Percentiles rank a stretch among this genome's conserved stretches.
phyloP scores from a whole-genome alignment of 2,113 vertebrate genomes.

The Orthonyx spaldingii region DNA sequence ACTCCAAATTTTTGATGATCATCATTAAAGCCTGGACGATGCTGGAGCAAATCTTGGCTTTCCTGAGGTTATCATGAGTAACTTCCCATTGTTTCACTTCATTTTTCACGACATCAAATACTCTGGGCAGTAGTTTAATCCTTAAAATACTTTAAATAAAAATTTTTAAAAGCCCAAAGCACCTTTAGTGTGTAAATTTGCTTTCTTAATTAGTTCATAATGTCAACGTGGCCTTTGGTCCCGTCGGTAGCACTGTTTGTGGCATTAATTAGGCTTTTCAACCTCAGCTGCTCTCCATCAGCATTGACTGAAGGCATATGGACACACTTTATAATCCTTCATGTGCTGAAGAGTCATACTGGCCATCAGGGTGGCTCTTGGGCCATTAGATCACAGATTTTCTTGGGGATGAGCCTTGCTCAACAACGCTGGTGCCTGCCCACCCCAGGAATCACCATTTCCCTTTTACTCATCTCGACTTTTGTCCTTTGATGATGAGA shows the following conservation, averaged over 20 bases:
- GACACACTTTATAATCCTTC: background rate
- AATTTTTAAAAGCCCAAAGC: background rate
- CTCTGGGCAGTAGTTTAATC: background rate
- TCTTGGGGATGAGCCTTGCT: background rate
- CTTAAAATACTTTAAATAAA: background rate
- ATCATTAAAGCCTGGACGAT: background rate
- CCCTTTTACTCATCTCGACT: background rate
- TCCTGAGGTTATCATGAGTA: rapidly evolving
- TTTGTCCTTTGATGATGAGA: background rate
- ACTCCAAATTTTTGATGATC: background rate
- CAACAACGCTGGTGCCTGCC: background rate
- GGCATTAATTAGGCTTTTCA: background rate
- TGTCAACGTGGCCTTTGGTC: background rate
- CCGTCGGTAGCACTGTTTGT: background rate
- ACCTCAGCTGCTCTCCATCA: background rate
- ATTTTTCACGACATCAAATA: background rate
- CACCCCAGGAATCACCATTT: background rate
- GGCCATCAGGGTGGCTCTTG: background rate
- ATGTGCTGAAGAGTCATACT: background rate
- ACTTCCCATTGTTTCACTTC: background rate
- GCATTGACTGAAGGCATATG: background rate
- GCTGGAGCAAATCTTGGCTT: background rate
- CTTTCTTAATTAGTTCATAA: background rate
- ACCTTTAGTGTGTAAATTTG: background rate
- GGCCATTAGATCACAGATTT: background rate